A percentile compares a stretch with the other conserved stretches of the same genome.
These are phyloP conservation scores for Fissipunctia ypsillon DNA, from an alignment of 2,888 invertebrate species.

Conservation along the genomic window DNA sequence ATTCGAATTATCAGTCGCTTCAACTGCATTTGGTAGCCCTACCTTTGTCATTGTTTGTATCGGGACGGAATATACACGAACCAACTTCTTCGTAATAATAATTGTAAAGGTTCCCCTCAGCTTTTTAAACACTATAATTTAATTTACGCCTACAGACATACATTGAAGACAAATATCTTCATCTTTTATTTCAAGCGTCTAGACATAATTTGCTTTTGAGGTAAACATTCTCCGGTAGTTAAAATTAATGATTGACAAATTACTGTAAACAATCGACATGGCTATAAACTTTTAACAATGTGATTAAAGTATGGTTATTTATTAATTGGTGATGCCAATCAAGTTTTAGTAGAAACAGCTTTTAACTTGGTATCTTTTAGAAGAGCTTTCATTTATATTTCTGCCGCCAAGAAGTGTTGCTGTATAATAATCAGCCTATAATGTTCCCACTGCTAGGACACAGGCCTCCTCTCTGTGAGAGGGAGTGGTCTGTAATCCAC, in stretches of 20 bases:
- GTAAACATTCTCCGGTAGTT: slow-evolving; percentile 8
- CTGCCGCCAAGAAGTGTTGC: no score
- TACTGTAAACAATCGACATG: slow-evolving; percentile 10
- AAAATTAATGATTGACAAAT: slow-evolving; percentile 18
- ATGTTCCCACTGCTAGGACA: no score
- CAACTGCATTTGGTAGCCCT: no score
- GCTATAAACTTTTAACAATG: slow-evolving; percentile 8
- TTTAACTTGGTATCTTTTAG: neutral
- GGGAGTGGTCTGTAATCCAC: no score
- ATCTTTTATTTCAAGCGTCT: neutral
- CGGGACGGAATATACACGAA: no score
- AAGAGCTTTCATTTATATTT: neutral
- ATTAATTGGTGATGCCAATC: slow-evolving; percentile 20
- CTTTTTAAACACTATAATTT: neutral
- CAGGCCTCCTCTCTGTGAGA: no score
- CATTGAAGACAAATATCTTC: neutral
- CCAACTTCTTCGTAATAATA: neutral
- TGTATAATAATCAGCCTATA: no score
- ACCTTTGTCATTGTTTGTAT: no score
- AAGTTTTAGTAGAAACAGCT: neutral
- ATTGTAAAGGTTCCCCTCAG: neutral
- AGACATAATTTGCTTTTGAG: neutral
- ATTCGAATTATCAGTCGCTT: no score
- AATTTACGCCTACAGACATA: neutral
- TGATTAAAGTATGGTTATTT: slow-evolving; percentile 29